These are phyloP conservation scores for Xestobium rufovillosum DNA, from an alignment of 2,888 invertebrate species.

Conservation along the genomic window DNA sequence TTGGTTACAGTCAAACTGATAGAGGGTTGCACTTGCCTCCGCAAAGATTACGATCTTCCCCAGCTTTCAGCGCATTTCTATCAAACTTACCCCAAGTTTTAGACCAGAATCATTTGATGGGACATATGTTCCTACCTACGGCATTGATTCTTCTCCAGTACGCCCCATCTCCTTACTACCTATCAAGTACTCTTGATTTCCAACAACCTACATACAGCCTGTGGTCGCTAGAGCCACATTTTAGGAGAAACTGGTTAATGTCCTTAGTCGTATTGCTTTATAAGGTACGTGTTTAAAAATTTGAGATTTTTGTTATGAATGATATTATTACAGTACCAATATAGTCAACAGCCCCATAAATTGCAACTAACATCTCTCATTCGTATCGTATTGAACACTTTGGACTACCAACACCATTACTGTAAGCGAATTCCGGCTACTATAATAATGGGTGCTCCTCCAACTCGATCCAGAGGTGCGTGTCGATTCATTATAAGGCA, in stretches of 20 bases:
- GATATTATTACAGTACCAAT: conserved; percentile 77
- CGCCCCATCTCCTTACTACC: conserved; percentile 68
- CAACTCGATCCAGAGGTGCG: conserved; percentile 58
- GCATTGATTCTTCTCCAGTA: conserved; percentile 75
- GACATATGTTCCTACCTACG: conserved; percentile 79
- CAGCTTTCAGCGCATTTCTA: conserved; percentile 93
- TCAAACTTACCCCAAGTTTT: conserved; percentile 88
- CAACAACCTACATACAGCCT: conserved; percentile 75
- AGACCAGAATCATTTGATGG: conserved; percentile 94
- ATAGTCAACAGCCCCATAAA: conserved; percentile 62
- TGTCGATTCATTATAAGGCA: conserved; percentile 21
- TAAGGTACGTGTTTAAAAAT: conserved; percentile 58
- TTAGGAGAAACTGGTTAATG: conserved; percentile 87
- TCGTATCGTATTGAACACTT: conserved; percentile 82
- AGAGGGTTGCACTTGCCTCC: conserved; percentile 89
- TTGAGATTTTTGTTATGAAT: conserved; percentile 2
- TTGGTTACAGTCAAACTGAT: conserved; percentile 90
- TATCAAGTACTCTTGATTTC: conserved; percentile 47
- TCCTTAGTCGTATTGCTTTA: conserved; percentile 88
- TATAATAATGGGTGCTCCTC: conserved; percentile 66
- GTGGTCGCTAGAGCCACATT: conserved; percentile 80
- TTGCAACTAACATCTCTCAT: conserved; percentile 72
- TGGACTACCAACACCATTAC: conserved; percentile 86
- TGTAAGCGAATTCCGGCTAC: conserved; percentile 79
- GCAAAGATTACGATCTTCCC: conserved; percentile 75